A percentile compares a stretch with the other conserved stretches of the same genome.
These are phyloP conservation scores for Austrolebias charrua DNA, from an alignment of 2,797 vertebrate species.

Conservation along the genomic window DNA sequence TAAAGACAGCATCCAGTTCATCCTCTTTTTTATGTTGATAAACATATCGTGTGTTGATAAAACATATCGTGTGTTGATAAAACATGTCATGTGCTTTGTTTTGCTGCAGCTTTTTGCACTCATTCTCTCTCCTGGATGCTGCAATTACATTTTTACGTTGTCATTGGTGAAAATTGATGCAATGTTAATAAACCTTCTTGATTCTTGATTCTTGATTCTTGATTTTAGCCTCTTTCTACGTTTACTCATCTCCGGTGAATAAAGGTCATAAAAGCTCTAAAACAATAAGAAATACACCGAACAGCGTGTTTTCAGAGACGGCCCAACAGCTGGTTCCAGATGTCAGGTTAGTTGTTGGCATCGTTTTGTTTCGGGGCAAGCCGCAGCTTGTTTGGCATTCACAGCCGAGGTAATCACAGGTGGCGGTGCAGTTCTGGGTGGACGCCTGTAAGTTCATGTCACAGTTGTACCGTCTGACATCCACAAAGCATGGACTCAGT, in stretches of 20 bases:
- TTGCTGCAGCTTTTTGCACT: no score
- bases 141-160: no score
- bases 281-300: conserved; percentile 1
- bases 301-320: background rate
- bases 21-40: no score
- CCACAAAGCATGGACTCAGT: conserved; percentile 50
- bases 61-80: no score
- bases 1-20: no score
- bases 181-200: no score
- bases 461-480: conserved; percentile 30
- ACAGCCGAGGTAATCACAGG: conserved; percentile 12
- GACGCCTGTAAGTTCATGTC: conserved; percentile 1
- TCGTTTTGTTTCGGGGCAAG: background rate
- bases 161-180: no score
- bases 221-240: background rate
- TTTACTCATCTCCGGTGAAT: background rate
- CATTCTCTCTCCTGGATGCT: no score
- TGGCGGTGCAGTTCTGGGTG: conserved; percentile 12
- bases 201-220: no score
- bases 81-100: no score
- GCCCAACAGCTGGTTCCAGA: background rate
- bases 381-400: conserved; percentile 11
- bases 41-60: no score
- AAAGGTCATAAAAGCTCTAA: background rate
- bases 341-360: background rate